These are phyloP conservation scores for Disparrhopalites patrizii DNA, from an alignment of 2,888 invertebrate genomes.

Conservation along the genomic window DNA sequence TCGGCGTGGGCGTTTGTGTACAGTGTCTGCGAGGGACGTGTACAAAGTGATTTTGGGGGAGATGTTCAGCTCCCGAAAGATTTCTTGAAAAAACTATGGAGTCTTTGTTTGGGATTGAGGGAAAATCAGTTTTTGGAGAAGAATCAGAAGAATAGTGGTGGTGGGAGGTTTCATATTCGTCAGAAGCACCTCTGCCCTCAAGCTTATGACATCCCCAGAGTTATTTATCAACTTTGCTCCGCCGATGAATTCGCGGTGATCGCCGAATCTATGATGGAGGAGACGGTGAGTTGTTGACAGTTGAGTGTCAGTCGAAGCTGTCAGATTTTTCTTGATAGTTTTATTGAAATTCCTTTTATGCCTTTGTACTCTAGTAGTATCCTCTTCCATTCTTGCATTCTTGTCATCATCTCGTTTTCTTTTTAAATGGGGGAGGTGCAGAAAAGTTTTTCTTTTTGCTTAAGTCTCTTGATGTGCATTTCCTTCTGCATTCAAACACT, in stretches of 20 bases:
- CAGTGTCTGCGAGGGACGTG: conserved; percentile 11
- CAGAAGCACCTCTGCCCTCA: no score
- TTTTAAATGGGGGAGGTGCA: no score
- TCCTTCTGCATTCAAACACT: no score
- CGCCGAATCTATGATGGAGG: conserved; percentile 4
- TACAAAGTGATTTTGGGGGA: conserved; percentile 18
- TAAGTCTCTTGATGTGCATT: no score
- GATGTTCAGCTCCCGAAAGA: conserved; percentile 30
- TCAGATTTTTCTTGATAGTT: conserved; percentile 11
- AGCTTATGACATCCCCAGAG: conserved; percentile 4
- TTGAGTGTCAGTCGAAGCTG: not conserved
- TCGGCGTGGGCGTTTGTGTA: conserved; percentile 15
- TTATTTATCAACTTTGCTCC: conserved; percentile 13
- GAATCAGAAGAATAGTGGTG: not conserved
- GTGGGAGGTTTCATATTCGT: no score
- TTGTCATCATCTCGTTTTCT: no score
- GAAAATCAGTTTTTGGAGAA: not conserved
- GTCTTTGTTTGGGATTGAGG: conserved; percentile 18
- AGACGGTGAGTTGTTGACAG: conserved; percentile 18
- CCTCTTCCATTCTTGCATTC: no score
- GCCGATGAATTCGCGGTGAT: conserved; percentile 18
- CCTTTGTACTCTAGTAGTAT: no score
- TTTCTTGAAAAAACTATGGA: conserved; percentile 35
- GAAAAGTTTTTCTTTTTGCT: no score
- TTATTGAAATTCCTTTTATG: conserved; percentile 7